Base-by-base conservation (phyloP, 2,888 invertebrate species). In the Pandemis heparana region DNA sequence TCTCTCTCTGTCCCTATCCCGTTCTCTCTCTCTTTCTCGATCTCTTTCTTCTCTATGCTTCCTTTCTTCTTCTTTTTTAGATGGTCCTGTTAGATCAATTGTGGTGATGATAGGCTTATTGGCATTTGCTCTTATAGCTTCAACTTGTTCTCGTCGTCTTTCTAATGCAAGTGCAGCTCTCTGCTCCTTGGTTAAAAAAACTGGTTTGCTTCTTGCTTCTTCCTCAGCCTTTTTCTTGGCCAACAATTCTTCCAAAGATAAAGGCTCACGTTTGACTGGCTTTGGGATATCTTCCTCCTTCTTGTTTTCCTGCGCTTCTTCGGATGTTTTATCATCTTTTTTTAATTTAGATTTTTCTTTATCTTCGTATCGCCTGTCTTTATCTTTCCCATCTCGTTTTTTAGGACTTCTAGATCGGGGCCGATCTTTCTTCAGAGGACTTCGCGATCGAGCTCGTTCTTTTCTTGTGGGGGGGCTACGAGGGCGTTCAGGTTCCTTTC, bases 151-250 rank as follows among this genome's bases (percentile, higher is more conserved):
- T 83, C 98, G 97, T 0, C 99, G 95, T 67, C 97, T 96, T 84
- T 97, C 97, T 16, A 99, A 83, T 0, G 99, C 99, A 83, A 98
- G 96, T 0, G 96, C 97, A 0, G 97, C 98, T 82, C 99, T 95
- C 88, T 99, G 98, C 88, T 99, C 99, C 94, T 99, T 99, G 0
- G 98, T 98, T 51, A 99, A 93, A 87, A 99, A 99, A 43, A 99
- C 98, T 0, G 99, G 99, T 95, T 99, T 99, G 81, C 98, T 98
- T 68, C 98, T 96, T 1, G 98, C 98, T 83, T 97, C 98, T 88
- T 99, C 99, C 86, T 99, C 99, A 0, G 98, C 98, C 85, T 99
- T 99, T 87, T 99, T 99, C 90, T 99, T 99, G 0, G 98, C 97
- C 64, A 99, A 92, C 56, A 99, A 89, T 87, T 99, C 99, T 88